Percentiles rank a stretch among this genome's conserved stretches.
Conservation (phyloP, 2,797 vertebrate species). For the Galago senegalensis region DNA sequence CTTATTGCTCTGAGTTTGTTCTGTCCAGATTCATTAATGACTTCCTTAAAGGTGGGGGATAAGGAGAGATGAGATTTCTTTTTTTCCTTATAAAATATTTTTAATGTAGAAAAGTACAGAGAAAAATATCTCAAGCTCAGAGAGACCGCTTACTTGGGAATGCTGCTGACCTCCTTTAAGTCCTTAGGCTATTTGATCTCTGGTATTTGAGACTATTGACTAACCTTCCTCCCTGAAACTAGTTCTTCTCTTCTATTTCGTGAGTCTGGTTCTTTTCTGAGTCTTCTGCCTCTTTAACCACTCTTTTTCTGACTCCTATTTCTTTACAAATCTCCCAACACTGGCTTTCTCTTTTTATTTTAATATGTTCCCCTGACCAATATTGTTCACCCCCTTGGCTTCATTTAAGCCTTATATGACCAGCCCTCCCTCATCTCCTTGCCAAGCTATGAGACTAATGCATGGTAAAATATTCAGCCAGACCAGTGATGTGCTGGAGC, state of each 20-base stretch:
- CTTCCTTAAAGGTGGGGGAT: not conserved
- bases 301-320: not conserved
- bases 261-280: conserved; percentile 58
- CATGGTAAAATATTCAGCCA: not conserved
- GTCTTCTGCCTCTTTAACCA: not conserved
- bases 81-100: conserved; percentile 10
- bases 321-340: not conserved
- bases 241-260: conserved; percentile 67
- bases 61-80: not conserved
- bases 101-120: not conserved
- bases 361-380: not conserved
- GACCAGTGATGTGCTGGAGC: not conserved
- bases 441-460: not conserved
- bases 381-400: not conserved
- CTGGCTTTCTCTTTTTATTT: conserved; percentile 20
- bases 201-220: conserved; percentile 70
- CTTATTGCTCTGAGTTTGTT: not conserved
- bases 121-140: conserved; percentile 9
- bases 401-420: not conserved
- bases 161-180: conserved; percentile 67
- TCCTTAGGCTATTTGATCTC: conserved; percentile 58
- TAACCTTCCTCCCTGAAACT: conserved; percentile 71
- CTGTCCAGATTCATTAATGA: conserved; percentile 31
- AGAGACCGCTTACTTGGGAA: not conserved
- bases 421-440: not conserved